Conservation (phyloP, 1,140 invertebrate genomes). For the Oppia nitens region DNA sequence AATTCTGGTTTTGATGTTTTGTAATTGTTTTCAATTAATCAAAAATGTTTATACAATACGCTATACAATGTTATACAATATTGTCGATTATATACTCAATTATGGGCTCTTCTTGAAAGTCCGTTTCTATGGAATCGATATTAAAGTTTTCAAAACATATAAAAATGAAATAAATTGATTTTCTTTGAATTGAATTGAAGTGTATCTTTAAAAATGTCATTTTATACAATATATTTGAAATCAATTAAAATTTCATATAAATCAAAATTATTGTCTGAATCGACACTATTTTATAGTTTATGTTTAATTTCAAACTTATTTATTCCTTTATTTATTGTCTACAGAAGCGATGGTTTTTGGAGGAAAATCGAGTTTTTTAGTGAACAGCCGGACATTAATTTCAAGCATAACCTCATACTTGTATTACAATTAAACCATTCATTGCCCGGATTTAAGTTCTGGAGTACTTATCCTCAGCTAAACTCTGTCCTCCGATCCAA, state of each 20-base stretch:
- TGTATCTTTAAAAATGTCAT: not conserved
- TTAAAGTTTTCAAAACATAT: not conserved
- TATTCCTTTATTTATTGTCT: not conserved
- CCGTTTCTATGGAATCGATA: not conserved
- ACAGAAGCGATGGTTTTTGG: conserved; percentile 3
- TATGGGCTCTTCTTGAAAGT: too few species aligned
- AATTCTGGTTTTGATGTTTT: too few species aligned
- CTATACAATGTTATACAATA: too few species aligned
- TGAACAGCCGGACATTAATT: conserved; percentile 1
- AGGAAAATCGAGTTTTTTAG: not conserved
- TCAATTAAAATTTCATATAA: not conserved
- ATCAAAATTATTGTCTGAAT: not conserved
- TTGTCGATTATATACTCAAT: too few species aligned
- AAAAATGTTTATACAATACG: too few species aligned
- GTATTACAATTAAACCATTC: not conserved
- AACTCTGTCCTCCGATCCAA: not conserved
- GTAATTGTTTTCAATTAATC: too few species aligned
- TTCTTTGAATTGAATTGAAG: too few species aligned
- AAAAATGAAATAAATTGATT: too few species aligned
- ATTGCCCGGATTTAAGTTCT: not conserved
- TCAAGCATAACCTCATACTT: not conserved
- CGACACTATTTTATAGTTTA: not conserved
- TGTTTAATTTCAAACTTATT: not conserved
- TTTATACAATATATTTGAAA: not conserved
- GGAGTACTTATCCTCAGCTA: not conserved